Base-by-base conservation (phyloP, 1,140 invertebrate genomes). In the Mizuhopecten yessoensis region DNA sequence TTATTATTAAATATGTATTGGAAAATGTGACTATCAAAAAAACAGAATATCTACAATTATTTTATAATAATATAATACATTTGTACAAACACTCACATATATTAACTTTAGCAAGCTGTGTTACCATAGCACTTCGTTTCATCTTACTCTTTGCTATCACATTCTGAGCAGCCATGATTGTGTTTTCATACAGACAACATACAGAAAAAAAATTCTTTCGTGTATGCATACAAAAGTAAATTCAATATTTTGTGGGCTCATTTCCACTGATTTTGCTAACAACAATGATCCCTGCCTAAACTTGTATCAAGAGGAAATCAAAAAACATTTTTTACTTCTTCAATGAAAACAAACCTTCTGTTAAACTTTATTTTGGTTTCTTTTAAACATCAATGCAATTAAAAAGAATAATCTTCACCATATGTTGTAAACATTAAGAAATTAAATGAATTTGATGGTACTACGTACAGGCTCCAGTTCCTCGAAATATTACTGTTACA, bases 21-120 rank as follows among this genome's bases (percentile, higher is more conserved):
- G 17, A 75, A n/a, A 75, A 75, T n/a, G 29, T 75, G 29, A 29
- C 11, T 29, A 15, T 45, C 42, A 45, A 39, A 39, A 49, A 49
- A 49, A 75, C 57, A 45, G 42, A 1, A 75, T 75, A 75, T 75
- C 57, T 75, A 75, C 57, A 57, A 57, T 57, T 3, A 75, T 75
- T 75, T n/a, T 75, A 75, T n/a, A 57, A 57, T 57, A 2, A 75
- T 75, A 75, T 75, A 75, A 29, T 75, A 75, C 57, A 75, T 75
- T 17, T 75, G 57, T 75, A 75, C 57, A 39, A 39, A 39, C 5
- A 75, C n/a, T 75, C n/a, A 29, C 29, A 29, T 45, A 13, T 45
- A 45, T 45, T 13, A n/a, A n/a, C n/a, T n/a, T n/a, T 29, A 29
- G 11, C 57, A 29, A 75, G n/a, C n/a, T 29, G 57, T 75, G n/a